Percentiles rank a stretch among this genome's conserved stretches.
These are phyloP conservation scores for Marcusenius ussheri DNA, from an alignment of 2,113 vertebrate genomes.

Conservation along the genomic window DNA sequence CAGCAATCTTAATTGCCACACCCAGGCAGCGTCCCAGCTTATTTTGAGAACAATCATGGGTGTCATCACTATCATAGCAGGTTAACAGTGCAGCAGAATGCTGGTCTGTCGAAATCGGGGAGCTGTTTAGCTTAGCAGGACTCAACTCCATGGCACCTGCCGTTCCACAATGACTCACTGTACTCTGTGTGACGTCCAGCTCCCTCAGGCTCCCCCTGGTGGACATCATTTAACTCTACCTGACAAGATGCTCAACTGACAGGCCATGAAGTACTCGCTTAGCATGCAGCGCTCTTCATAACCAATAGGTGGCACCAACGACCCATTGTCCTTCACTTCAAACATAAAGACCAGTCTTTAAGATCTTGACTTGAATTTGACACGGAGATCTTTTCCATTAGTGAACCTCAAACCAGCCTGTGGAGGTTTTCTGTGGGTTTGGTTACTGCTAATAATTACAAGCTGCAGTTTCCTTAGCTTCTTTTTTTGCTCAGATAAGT, in stretches of 20 bases:
- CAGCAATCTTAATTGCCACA: neutral
- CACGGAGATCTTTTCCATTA: neutral
- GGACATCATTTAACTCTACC: neutral
- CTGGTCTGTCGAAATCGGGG: neutral
- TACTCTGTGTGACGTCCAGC: neutral
- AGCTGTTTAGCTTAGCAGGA: neutral
- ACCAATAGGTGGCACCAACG: slow-evolving; percentile 50
- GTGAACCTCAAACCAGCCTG: neutral
- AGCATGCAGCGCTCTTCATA: slow-evolving; percentile 19
- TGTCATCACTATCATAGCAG: neutral
- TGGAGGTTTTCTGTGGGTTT: neutral
- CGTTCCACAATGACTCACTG: neutral
- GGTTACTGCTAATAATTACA: neutral
- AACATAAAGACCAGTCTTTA: neutral
- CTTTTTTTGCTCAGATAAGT: neutral
- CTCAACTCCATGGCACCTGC: neutral
- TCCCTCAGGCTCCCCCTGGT: neutral
- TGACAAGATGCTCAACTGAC: neutral
- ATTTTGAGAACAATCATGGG: neutral
- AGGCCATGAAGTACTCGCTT: neutral
- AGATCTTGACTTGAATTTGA: neutral
- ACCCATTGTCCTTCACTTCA: neutral
- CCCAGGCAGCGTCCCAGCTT: neutral
- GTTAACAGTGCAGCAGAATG: neutral
- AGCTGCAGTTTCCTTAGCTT: neutral